A percentile compares a stretch with the other conserved stretches of the same genome.
Evolutionary conservation across 2,113 vertebrate genomes (phyloP).

Genomic region (Mungos mungo): DNA sequence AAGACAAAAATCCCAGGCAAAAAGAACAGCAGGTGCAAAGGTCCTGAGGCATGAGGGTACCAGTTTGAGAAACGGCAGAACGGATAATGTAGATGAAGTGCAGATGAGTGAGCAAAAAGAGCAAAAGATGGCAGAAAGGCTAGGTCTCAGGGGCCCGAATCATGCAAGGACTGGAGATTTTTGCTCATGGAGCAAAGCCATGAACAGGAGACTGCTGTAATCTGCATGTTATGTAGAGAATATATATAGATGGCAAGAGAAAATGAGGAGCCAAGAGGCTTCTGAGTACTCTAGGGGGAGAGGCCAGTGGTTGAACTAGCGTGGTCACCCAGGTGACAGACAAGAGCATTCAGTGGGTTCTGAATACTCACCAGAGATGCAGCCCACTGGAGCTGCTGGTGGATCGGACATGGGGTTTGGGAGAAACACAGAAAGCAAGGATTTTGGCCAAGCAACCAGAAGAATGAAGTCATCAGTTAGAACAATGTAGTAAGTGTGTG

Average conservation of each 20-base stretch:
- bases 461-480: neutral
- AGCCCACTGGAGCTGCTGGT: neutral
- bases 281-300: neutral
- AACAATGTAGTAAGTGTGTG: neutral
- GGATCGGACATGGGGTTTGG: neutral
- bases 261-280: neutral
- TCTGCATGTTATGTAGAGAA: neutral
- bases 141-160: neutral
- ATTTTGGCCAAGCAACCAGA: neutral
- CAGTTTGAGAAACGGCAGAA: neutral
- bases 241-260: neutral
- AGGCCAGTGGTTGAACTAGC: neutral
- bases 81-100: rapidly evolving
- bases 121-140: neutral
- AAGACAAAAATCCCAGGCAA: neutral
- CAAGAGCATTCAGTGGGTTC: neutral
- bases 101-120: neutral
- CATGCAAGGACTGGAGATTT: neutral
- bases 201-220: neutral
- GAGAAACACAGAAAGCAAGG: neutral
- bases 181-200: too few relatives aligned
- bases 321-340: neutral
- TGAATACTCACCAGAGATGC: neutral
- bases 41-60: neutral
- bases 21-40: neutral